Evolutionary conservation across 2,888 invertebrate species (phyloP), one percentile per base, ranked within the genome.

Genomic region (Chloroclysta siterata): DNA sequence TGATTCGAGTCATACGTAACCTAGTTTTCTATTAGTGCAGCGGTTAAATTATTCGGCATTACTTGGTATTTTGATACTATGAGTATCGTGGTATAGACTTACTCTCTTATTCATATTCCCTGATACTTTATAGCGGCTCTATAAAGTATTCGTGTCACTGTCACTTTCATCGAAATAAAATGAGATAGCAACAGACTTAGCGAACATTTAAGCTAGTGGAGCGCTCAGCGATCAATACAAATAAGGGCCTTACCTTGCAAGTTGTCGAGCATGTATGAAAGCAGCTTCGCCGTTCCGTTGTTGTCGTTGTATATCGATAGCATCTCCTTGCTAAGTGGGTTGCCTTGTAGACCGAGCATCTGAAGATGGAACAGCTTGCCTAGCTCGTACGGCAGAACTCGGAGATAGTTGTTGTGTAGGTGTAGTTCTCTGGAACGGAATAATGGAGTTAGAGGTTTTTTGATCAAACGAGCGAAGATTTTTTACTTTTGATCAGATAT

Each of bases 331-430:
- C 96, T 96, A 71, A 99, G 94, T 46, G 99, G 99, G 94, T 99
- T 99, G 28, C 98, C 99, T 82, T 97, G 96, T 76, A 98, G 94
- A 82, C 98, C 98, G 74, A 99, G 94, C 81, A 97, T 95, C 89
- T 98, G 97, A 72, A 99, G 95, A 93, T 99, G 98, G 93, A 99
- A 99, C 78, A 99, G 94, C 93, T 98, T 98, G 76, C 99, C 99
- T 78, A 99, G 94, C 93, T 99, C 99, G 90, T 97, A 99, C 3
- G 99, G 99, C 81, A 99, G 94, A 76, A 97, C 96, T 73, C 99
- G 95, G 77, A 99, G 95, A 90, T 96, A 96, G 93, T 99, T 99
- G 93, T 99, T 96, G 93, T 97, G 97, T 75, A 99, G 94, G 82
- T 97, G 95, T 78, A 99, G 95, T 94, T 99, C 99, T 93, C 98